Base-by-base conservation (phyloP, 2,888 invertebrate genomes). In the Drosophila emarginata region DNA sequence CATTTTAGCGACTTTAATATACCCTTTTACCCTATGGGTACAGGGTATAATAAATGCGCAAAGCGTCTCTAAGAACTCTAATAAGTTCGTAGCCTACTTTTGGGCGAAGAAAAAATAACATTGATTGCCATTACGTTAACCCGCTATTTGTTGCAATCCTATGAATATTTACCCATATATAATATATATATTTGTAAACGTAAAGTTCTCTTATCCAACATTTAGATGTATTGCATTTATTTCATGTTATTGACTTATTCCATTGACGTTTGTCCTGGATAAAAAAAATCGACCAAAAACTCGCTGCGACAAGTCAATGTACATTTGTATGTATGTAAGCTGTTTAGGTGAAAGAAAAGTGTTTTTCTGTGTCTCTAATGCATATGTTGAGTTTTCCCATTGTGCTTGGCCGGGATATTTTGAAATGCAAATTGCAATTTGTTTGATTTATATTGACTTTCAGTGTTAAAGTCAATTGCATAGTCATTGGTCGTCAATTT, bases 371-470 rank as follows among this genome's bases (percentile, higher is more conserved):
- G 70, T 70, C 37, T 45, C 69, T 56, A 64, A 40, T 70, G 70
- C 59, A 56, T 26, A 5, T 36, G 70, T 59, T 64, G 59, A 37
- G 39, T 60, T 40, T 40, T 14, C 14, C 11, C 14, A 51, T 26
- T 60, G 60, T 28, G 28, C 14, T 40, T 6, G 21, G 56, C 2
- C 21, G 45, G 45, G 18, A 45, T 65, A 65, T 65, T 60, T 70
- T 71, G 39, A 51, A 45, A 50, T 26, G 58, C 32, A 56, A 59
- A 58, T 52, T 53, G 50, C 28, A 15, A 26, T 39, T 40, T 40
- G 51, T 56, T 36, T 71, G 64, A 71, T 71, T 71, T 71, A 60
- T 60, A 69, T 45, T 69, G 69, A 69, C 69, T 21, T 37, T 21
- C 56, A 56, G 56, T 37, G 56, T 32, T 28, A n/a, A 32, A 26